A percentile compares a stretch with the other conserved stretches of the same genome.
Evolutionary conservation across 2,888 invertebrate genomes (phyloP).

Genomic region (Macropis europaea): DNA sequence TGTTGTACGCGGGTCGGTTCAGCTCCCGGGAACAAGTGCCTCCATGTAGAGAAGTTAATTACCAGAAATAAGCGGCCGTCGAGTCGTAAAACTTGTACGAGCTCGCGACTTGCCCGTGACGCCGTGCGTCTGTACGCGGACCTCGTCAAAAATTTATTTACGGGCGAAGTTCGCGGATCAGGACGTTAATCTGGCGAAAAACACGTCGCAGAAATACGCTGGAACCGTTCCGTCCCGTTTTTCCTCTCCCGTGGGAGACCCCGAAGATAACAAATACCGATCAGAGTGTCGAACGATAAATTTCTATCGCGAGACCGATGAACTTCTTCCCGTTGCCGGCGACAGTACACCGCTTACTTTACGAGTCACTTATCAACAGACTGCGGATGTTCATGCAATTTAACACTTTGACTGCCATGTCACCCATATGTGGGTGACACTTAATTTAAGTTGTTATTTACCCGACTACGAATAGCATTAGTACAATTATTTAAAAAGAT

Average conservation of each 20-base stretch:
- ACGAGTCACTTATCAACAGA: no score
- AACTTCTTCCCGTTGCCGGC: neutral
- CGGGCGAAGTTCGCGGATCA: slow-evolving; percentile 37
- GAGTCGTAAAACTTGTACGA: slow-evolving; percentile 32
- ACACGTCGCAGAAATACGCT: neutral
- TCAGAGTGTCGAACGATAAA: neutral
- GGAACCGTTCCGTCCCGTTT: neutral
- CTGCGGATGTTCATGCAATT: no score
- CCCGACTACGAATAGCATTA: no score
- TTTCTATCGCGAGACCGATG: neutral
- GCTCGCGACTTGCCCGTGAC: slow-evolving; percentile 10
- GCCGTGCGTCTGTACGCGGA: slow-evolving; percentile 19
- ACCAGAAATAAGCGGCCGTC: slow-evolving; percentile 49
- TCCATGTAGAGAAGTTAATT: slow-evolving; percentile 43
- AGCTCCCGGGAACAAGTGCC: slow-evolving; percentile 49
- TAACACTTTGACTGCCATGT: no score
- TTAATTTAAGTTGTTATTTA: no score
- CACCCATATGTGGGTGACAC: no score
- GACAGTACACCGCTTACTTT: no score
- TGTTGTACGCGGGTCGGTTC: slow-evolving; percentile 41
- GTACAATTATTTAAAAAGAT: no score
- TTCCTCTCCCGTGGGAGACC: neutral
- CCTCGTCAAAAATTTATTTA: slow-evolving; percentile 52
- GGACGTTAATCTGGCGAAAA: slow-evolving; percentile 3
- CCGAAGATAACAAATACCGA: neutral